Conservation (phyloP, 2,888 invertebrate genomes). For the Drosophila meridiana region DNA sequence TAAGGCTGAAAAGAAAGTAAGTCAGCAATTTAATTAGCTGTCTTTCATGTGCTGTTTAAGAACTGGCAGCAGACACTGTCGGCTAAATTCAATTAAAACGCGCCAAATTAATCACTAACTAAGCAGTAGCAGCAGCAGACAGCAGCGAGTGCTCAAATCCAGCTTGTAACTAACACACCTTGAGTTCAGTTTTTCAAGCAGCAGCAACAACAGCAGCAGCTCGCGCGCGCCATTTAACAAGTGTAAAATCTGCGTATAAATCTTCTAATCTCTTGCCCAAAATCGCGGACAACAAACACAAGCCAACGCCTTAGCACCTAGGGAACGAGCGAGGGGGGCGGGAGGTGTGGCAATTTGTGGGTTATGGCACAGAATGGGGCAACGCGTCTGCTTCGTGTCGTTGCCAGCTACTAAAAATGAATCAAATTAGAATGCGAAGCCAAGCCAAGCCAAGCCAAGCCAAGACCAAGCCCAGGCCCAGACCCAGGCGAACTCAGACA, state of each 20-base stretch:
- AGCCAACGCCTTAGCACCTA: slow-evolving; percentile 68
- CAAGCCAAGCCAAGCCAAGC: slow-evolving; percentile 38
- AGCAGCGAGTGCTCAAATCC: slow-evolving; percentile 9
- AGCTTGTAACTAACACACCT: slow-evolving; percentile 11
- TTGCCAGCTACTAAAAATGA: slow-evolving; percentile 63
- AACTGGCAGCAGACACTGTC: slow-evolving; percentile 1
- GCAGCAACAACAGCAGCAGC: slow-evolving; percentile 9
- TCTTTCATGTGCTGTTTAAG: slow-evolving; percentile 7
- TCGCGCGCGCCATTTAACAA: slow-evolving; percentile 54
- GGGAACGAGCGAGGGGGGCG: not conserved
- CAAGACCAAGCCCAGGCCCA: slow-evolving; percentile 15
- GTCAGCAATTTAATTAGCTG: slow-evolving; percentile 41
- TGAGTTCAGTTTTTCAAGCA: not conserved
- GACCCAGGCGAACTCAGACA: not conserved
- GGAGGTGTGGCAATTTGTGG: slow-evolving; percentile 22
- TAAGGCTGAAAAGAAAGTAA: not conserved
- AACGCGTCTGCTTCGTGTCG: slow-evolving; percentile 38
- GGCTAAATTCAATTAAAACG: slow-evolving; percentile 47
- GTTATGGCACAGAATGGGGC: slow-evolving; percentile 30
- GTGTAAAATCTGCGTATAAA: slow-evolving; percentile 73
- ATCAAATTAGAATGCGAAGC: slow-evolving; percentile 65
- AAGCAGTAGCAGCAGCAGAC: slow-evolving; percentile 1
- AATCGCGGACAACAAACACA: slow-evolving; percentile 55
- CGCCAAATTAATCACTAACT: slow-evolving; percentile 22
- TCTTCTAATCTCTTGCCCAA: slow-evolving; percentile 67